phyloP scores from a whole-genome alignment of 1,140 invertebrate species.

The Sogatella furcifera region DNA sequence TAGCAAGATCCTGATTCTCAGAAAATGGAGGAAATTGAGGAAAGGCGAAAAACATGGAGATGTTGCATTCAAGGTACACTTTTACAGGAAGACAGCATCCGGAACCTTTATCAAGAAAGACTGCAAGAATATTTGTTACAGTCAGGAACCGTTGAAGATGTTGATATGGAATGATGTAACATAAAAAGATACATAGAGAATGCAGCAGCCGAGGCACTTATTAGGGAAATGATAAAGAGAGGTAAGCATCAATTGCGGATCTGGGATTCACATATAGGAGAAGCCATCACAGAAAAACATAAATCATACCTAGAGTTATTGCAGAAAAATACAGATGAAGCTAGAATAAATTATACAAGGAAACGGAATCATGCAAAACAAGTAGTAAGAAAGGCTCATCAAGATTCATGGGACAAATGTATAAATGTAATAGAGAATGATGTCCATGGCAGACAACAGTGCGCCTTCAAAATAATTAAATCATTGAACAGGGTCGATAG shows the following conservation, averaged over 20 bases:
- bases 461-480: neutral
- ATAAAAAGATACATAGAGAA: neutral
- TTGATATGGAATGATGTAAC: neutral
- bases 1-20: no score
- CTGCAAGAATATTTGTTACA: neutral
- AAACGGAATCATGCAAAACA: neutral
- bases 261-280: neutral
- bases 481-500: neutral
- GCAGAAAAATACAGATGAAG: neutral
- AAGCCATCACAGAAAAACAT: neutral
- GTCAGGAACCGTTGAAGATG: neutral
- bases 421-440: neutral
- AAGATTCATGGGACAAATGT: neutral
- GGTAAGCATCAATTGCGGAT: neutral
- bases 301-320: neutral
- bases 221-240: neutral
- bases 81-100: neutral
- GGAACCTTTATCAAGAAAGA: neutral
- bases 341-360: neutral
- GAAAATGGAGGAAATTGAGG: no score
- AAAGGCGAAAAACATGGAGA: neutral
- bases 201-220: neutral
- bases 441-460: neutral
- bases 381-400: neutral
- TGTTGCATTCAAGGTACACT: neutral